phyloP scores from a whole-genome alignment of 2,797 vertebrate genomes.

The Caiman crocodilus region DNA sequence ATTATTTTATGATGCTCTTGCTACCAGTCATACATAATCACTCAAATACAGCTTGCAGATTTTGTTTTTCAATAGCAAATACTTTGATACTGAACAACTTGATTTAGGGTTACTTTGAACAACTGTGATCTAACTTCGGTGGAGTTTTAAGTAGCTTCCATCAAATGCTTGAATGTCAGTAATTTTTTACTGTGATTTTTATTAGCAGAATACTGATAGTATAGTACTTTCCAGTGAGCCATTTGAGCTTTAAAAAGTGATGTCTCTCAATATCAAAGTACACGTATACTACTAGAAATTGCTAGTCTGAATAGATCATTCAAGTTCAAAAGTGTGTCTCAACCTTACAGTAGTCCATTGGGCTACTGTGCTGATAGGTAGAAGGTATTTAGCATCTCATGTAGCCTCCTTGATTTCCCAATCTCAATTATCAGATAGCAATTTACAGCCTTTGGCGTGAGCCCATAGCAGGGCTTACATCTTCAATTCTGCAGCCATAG shows the following conservation, averaged over 20 bases:
- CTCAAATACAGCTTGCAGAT: slow-evolving; percentile 33
- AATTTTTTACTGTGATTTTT: not conserved
- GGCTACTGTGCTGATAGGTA: no score
- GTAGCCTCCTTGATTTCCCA: no score
- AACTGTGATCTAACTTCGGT: slow-evolving; percentile 1
- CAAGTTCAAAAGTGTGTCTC: not conserved
- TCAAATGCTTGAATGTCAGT: not conserved
- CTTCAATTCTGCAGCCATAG: no score
- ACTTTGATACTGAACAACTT: not conserved
- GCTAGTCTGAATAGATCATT: not conserved
- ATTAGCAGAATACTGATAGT: not conserved
- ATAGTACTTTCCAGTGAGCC: not conserved
- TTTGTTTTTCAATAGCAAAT: slow-evolving; percentile 30
- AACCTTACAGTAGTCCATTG: no score
- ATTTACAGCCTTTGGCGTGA: no score
- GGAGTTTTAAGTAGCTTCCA: not conserved
- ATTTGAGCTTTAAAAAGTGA: not conserved
- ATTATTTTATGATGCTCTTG: slow-evolving; percentile 19
- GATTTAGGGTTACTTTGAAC: slow-evolving; percentile 46
- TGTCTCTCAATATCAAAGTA: not conserved
- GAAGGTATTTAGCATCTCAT: no score
- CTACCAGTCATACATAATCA: slow-evolving; percentile 37
- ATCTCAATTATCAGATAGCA: no score
- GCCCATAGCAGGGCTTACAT: no score
- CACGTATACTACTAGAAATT: not conserved